Base-by-base conservation (phyloP, 2,888 invertebrate genomes). In the Orgyia antiqua region DNA sequence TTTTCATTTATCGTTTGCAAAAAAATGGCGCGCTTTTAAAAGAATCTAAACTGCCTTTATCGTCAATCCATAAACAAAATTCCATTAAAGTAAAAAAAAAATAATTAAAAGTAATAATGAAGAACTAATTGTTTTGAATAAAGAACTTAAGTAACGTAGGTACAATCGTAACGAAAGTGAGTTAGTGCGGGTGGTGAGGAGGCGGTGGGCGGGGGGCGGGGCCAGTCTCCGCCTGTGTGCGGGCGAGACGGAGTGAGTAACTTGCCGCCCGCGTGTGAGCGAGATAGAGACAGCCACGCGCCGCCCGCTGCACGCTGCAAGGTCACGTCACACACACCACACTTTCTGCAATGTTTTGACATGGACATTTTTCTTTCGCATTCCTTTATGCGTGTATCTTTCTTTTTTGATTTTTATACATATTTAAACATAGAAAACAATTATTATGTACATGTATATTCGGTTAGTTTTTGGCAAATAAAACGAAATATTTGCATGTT, bases 121-220 rank as follows among this genome's bases (percentile, higher is more conserved):
- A n/a, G n/a, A n/a, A n/a, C n/a, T n/a, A n/a, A n/a, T n/a, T 34
- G 40, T 31, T 46, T 36, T 27, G 24, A 40, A 37, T 42, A 29
- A 32, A 36, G 35, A 34, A 24, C 26, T 15, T 39, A 45, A 43
- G 45, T 44, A 46, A 33, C 29, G 45, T 56, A 61, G 47, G 50
- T 55, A 62, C 51, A 49, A 51, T 51, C 49, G 45, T 54, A 61
- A 65, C 53, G 64, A 68, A 66, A 70, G 71, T 70, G 68, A 72
- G 68, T 70, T 63, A 68, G 39, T 49, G 64, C 68, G 71, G 68
- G 68, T 66, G 71, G 70, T 54, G 68, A 57, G 68, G 64, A 46
- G 15, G 70, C 58, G 71, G 72, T 71, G 70, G 78, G 80, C 78
- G 82, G 79, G 73, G 78, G 79, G 80, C 75, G 80, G 76, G 60